Percentiles rank a stretch among this genome's conserved stretches.
Conservation (phyloP, 2,888 invertebrate species). For the Choreutis nemorana region DNA sequence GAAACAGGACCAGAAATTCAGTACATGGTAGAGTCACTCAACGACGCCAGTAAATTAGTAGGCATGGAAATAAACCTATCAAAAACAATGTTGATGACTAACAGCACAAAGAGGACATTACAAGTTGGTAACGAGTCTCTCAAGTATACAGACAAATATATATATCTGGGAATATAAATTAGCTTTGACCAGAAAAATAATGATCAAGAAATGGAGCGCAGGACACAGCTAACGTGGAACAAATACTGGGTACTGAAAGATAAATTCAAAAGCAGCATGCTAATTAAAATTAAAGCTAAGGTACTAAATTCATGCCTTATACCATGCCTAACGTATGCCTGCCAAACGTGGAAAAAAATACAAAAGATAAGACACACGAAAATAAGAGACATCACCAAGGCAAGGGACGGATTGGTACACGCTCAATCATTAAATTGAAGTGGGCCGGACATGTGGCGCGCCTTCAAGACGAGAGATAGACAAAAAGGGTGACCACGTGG, state of each 20-base stretch:
- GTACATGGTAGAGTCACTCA: slow-evolving; percentile 1
- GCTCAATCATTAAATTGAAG: not conserved
- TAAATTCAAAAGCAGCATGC: slow-evolving; percentile 2
- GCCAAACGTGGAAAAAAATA: slow-evolving; percentile 2
- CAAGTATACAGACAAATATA: slow-evolving; percentile 1
- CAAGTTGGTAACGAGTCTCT: slow-evolving; percentile 1
- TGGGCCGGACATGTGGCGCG: not conserved
- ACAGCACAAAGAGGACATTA: slow-evolving; percentile 1
- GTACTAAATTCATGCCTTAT: slow-evolving; percentile 3
- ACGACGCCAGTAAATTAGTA: not conserved
- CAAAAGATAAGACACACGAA: not conserved
- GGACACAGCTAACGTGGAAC: too few relatives aligned
- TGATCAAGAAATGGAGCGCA: slow-evolving; percentile 1
- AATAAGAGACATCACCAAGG: too few relatives aligned
- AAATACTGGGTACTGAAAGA: not conserved
- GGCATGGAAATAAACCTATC: slow-evolving; percentile 2
- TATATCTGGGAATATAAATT: slow-evolving; percentile 2
- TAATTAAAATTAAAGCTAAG: not conserved
- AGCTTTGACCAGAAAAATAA: slow-evolving; percentile 1
- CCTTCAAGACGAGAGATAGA: not conserved
- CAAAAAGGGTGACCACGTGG: not conserved
- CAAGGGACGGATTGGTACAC: not conserved
- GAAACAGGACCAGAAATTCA: slow-evolving; percentile 1
- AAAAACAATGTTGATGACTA: slow-evolving; percentile 3
- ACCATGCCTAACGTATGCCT: slow-evolving; percentile 3